A percentile compares a stretch with the other conserved stretches of the same genome.
These are phyloP conservation scores for Erpornis zantholeuca DNA, from an alignment of 2,113 vertebrate genomes.

Conservation along the genomic window DNA sequence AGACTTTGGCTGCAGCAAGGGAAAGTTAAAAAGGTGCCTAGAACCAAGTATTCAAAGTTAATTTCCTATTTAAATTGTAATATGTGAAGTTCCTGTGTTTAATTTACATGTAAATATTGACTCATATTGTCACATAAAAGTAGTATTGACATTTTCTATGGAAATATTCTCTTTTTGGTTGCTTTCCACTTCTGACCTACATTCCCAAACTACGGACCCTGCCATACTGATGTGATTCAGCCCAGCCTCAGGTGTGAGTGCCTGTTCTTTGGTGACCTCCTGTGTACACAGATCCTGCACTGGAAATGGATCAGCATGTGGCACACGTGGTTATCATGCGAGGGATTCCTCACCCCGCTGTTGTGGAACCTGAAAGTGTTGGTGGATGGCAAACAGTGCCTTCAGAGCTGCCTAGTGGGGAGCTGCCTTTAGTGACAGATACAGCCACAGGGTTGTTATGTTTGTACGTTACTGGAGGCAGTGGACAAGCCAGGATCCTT, in stretches of 20 bases:
- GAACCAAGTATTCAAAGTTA: background rate
- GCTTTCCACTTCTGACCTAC: background rate
- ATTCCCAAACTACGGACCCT: background rate
- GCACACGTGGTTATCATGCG: fast-evolving
- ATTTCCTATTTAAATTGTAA: background rate
- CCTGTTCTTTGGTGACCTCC: background rate
- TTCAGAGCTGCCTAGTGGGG: background rate
- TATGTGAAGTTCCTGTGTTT: background rate
- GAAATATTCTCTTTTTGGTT: background rate
- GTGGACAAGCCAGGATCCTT: background rate
- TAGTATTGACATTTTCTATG: background rate
- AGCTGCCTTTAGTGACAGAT: background rate
- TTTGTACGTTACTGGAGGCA: background rate
- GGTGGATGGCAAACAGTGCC: background rate
- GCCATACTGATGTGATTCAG: no score
- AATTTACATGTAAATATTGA: background rate
- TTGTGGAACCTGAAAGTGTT: background rate
- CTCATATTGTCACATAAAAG: background rate
- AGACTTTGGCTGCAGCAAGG: background rate
- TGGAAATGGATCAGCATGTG: background rate
- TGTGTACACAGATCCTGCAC: background rate
- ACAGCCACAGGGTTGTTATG: fast-evolving
- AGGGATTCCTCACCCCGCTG: background rate
- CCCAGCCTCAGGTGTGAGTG: background rate
- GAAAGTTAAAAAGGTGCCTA: background rate